Evolutionary conservation across 2,113 vertebrate species (phyloP), one percentile per base, ranked within the genome.

Genomic region (Pseudorasbora parva): DNA sequence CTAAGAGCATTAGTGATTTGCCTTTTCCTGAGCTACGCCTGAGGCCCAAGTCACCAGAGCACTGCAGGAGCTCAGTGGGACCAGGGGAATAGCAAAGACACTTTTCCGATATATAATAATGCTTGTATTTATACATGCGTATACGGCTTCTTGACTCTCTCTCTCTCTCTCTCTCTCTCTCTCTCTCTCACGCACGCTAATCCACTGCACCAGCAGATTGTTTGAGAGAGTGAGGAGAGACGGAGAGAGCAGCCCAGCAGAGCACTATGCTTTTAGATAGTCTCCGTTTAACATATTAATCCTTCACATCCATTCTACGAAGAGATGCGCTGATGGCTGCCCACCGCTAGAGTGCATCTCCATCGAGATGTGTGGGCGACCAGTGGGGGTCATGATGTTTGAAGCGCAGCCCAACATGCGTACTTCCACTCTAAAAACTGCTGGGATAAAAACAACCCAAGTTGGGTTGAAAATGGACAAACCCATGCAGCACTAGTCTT

Each of bases 41-140:
- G 88, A 93, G 94, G 93, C 94, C 92, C 87, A 91, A 89, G 93
- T 89, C 91, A 89, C 90, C 94, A 91, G 89, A 92, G 93, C 90
- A 90, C 93, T 95, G 93, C 92, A 91, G 83, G 91, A 92, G 94
- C 95, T 96, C 95, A 96, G 92, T 94, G 94, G 93, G 91, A 95
- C 93, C 94, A 91, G 86, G 95, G 95, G 95, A 96, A 94, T 93
- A 94, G 89, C 91, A 91, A 81, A 95, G 96, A 96, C 95, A 95
- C 94, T 93, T 97, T 96, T 95, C 95, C 95, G 92, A 96, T 97
- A 96, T 94, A 96, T 96, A 96, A 97, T 96, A 95, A 95, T 93
- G 94, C 93, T 93, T 95, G 93, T 95, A 95, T 95, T 95, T 95
- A 95, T 93, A 95, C 95, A 96, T 95, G 94, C 94, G 95, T 95